Evolutionary conservation across 2,113 vertebrate genomes (phyloP).

Genomic region (Colius striatus): DNA sequence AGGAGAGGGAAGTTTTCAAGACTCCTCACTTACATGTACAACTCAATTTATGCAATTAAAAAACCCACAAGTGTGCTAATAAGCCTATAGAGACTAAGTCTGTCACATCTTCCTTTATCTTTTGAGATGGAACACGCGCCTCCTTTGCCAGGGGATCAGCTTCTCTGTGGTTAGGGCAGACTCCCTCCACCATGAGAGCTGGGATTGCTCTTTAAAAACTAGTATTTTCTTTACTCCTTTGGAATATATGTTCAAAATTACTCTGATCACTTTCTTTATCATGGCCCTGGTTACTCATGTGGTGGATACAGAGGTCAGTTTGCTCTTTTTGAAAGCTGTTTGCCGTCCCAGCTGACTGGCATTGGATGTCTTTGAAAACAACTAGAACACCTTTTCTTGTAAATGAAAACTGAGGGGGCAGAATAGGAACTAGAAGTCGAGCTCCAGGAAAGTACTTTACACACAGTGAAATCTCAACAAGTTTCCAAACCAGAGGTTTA

Average conservation of each 20-base stretch:
- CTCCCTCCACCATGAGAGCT: background rate
- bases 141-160: accelerated
- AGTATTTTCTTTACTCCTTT: background rate
- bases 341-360: background rate
- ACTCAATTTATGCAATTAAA: background rate
- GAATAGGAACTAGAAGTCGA: background rate
- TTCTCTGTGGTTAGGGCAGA: background rate
- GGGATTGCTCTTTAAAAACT: background rate
- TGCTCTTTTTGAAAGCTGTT: background rate
- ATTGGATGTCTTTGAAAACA: background rate
- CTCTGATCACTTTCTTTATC: background rate
- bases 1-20: background rate
- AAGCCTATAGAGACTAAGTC: background rate
- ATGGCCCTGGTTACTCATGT: background rate
- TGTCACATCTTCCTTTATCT: background rate
- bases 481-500: background rate
- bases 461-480: background rate
- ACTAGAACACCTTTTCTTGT: background rate
- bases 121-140: too few species aligned
- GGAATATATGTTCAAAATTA: background rate
- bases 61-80: background rate
- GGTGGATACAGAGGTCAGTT: background rate
- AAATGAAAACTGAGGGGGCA: background rate
- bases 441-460: background rate
- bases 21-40: background rate